These are phyloP conservation scores for Danionella cerebrum DNA, from an alignment of 2,113 vertebrate species.

Conservation along the genomic window DNA sequence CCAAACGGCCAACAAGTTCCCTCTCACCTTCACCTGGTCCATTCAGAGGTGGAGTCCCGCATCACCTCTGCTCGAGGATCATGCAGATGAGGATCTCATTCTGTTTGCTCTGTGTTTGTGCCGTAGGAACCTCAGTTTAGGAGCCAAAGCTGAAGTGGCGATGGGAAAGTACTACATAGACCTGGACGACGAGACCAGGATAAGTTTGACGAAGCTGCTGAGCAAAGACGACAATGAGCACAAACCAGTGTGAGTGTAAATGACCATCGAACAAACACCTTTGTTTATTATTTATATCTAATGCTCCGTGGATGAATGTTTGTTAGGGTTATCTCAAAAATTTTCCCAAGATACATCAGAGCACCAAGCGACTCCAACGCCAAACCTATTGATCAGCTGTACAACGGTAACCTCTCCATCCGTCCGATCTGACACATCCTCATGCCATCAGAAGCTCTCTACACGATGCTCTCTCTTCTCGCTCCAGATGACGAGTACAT, in stretches of 20 bases:
- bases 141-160: slow-evolving; percentile 83
- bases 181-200: slow-evolving; percentile 55
- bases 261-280: too few relatives aligned
- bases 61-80: too few relatives aligned
- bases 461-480: not conserved
- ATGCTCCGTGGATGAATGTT: too few relatives aligned
- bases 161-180: slow-evolving; percentile 71
- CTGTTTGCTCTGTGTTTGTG: not conserved
- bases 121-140: slow-evolving; percentile 76
- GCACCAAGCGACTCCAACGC: slow-evolving; percentile 84
- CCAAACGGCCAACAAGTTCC: slow-evolving; percentile 54
- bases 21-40: slow-evolving; percentile 84
- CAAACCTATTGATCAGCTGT: slow-evolving; percentile 78
- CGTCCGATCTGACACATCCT: not conserved
- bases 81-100: not conserved
- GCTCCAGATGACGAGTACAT: not conserved
- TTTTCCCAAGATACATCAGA: slow-evolving; percentile 85
- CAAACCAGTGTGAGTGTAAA: not conserved
- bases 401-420: slow-evolving; percentile 54
- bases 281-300: not conserved
- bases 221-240: slow-evolving; percentile 58
- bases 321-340: slow-evolving; percentile 63
- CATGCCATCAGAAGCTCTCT: too few relatives aligned
- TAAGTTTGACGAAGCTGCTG: slow-evolving; percentile 62
- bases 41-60: slow-evolving; percentile 76